These are phyloP conservation scores for Fissipunctia ypsillon DNA, from an alignment of 2,888 invertebrate species.

Conservation along the genomic window DNA sequence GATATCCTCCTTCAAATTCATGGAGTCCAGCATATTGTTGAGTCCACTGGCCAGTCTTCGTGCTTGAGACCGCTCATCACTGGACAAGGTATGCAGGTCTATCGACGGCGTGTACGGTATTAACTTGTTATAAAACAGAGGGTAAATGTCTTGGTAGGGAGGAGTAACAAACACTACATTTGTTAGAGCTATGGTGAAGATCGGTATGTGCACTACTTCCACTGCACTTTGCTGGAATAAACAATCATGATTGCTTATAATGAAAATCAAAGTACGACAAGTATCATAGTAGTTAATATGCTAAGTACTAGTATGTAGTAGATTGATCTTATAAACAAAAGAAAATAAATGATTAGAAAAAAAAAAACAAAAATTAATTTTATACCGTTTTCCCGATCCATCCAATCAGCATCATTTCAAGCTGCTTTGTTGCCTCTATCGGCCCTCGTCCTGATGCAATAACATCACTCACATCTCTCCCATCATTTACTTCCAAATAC, in stretches of 20 bases:
- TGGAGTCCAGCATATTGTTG: slow-evolving; percentile 89
- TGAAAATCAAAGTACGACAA: too few species aligned
- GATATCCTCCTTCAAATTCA: slow-evolving; percentile 92
- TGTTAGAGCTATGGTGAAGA: slow-evolving; percentile 90
- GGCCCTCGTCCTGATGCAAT: slow-evolving; percentile 79
- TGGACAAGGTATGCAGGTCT: slow-evolving; percentile 82
- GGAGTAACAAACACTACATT: slow-evolving; percentile 92
- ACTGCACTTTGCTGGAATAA: slow-evolving; percentile 90
- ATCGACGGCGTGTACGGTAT: slow-evolving; percentile 77
- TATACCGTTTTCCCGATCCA: slow-evolving; percentile 92
- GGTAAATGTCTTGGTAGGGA: slow-evolving; percentile 90
- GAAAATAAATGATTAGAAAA: too few species aligned
- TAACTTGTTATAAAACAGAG: slow-evolving; percentile 84
- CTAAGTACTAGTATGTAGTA: too few species aligned
- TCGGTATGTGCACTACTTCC: slow-evolving; percentile 91
- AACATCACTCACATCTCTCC: slow-evolving; percentile 81
- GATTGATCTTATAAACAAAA: too few species aligned
- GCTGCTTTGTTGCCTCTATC: slow-evolving; percentile 78
- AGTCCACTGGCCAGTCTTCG: slow-evolving; percentile 87
- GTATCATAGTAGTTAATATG: too few species aligned
- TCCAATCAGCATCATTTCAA: slow-evolving; percentile 79
- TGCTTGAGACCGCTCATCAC: slow-evolving; percentile 82
- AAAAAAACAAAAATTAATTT: too few species aligned
- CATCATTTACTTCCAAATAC: slow-evolving; percentile 84
- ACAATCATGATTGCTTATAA: not conserved